Evolutionary conservation across 2,797 vertebrate genomes (phyloP).

Genomic region (Craterocephalus amniculus): DNA sequence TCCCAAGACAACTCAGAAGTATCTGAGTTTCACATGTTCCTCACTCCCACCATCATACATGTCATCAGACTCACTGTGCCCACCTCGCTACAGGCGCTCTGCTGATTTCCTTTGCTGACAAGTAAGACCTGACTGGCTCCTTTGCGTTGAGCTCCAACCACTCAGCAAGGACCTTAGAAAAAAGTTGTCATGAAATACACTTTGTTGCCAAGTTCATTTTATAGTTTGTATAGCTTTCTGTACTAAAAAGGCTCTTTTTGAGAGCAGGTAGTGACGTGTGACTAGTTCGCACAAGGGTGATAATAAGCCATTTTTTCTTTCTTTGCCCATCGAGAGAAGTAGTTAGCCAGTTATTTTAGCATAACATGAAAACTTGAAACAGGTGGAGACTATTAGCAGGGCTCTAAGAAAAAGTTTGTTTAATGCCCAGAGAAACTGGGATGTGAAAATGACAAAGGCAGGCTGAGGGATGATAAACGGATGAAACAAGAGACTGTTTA

Average conservation of each 20-base stretch:
- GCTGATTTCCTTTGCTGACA: constrained; percentile 85
- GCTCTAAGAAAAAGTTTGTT: not conserved
- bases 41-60: constrained; percentile 63
- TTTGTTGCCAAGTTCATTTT: constrained; percentile 46
- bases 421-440: not conserved
- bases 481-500: not conserved
- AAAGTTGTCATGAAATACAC: constrained; percentile 69
- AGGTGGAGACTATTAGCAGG: not conserved
- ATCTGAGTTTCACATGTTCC: constrained; percentile 60
- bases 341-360: constrained; percentile 11
- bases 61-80: constrained; percentile 74
- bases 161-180: constrained; percentile 60
- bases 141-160: constrained; percentile 60
- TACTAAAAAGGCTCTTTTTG: constrained; percentile 27
- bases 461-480: not conserved
- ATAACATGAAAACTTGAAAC: constrained; percentile 1
- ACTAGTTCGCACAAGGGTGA: constrained; percentile 13
- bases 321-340: not conserved
- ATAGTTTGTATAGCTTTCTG: constrained; percentile 20
- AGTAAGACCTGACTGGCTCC: constrained; percentile 60
- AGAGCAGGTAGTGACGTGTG: constrained; percentile 12
- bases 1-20: constrained; percentile 37
- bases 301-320: constrained; percentile 24
- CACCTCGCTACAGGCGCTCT: constrained; percentile 65
- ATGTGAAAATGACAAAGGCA: not conserved